These are phyloP conservation scores for Brachystomella parvula DNA, from an alignment of 1,140 invertebrate genomes.

Conservation along the genomic window DNA sequence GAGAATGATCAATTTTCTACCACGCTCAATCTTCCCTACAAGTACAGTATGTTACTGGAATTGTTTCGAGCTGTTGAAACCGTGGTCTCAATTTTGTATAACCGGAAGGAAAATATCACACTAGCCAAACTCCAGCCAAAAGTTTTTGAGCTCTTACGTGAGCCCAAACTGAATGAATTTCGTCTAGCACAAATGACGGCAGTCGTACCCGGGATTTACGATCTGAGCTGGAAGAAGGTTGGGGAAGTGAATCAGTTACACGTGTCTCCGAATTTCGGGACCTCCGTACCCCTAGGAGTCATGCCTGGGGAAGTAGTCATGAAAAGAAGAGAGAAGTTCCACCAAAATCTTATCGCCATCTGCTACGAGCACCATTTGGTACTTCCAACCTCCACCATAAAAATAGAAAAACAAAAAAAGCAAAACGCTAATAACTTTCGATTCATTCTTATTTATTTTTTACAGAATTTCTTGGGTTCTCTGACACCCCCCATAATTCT, in stretches of 20 bases:
- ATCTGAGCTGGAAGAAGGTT: conserved; percentile 65
- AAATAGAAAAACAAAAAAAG: not conserved
- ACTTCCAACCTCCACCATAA: conserved; percentile 28
- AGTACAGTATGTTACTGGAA: conserved; percentile 69
- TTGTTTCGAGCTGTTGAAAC: conserved; percentile 76
- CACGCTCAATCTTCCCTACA: conserved; percentile 63
- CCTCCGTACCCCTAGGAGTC: conserved; percentile 23
- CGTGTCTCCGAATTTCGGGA: conserved; percentile 3
- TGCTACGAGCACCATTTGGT: conserved; percentile 62
- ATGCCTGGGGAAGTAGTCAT: conserved; percentile 42
- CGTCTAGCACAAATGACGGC: conserved; percentile 79
- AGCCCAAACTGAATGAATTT: conserved; percentile 61
- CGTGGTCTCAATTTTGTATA: conserved; percentile 72
- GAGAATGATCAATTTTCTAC: not conserved
- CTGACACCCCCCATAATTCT: conserved; percentile 66
- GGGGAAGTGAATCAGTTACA: not conserved
- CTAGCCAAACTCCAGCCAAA: conserved; percentile 77
- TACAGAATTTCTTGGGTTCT: conserved; percentile 59
- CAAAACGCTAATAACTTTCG: conserved; percentile 19
- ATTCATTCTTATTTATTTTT: conserved; percentile 19
- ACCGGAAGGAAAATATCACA: conserved; percentile 76
- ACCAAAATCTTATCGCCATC: conserved; percentile 52
- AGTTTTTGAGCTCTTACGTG: conserved; percentile 71
- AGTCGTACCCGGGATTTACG: conserved; percentile 70
- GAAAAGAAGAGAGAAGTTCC: conserved; percentile 46